phyloP scores from a whole-genome alignment of 2,888 invertebrate genomes.

The Tipula lateralis region DNA sequence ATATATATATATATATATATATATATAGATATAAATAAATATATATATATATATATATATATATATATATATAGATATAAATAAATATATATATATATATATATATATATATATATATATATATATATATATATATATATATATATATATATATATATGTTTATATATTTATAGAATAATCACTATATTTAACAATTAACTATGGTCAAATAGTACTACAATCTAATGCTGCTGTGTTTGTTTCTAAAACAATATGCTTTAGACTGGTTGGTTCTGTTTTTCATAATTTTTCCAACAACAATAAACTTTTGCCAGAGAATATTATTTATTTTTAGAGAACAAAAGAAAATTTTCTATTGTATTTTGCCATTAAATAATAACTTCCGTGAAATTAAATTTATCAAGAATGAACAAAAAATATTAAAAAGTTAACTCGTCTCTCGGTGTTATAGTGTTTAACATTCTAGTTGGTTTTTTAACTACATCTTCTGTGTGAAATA shows the following conservation, averaged over 20 bases:
- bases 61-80: no score
- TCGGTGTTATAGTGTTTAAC: background rate
- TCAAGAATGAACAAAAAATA: background rate
- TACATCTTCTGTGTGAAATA: background rate
- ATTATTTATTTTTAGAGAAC: background rate
- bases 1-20: no score
- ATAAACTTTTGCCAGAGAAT: no score
- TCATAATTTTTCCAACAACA: background rate
- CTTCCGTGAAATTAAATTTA: background rate
- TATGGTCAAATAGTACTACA: background rate
- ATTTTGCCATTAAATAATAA: conserved; percentile 13
- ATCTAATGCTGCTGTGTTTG: background rate
- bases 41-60: no score
- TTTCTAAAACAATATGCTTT: background rate
- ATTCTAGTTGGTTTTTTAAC: background rate
- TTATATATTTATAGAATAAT: no score
- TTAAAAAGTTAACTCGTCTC: background rate
- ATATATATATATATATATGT: no score
- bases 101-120: no score
- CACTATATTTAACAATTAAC: background rate
- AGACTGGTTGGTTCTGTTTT: background rate
- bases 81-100: no score
- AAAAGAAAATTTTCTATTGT: background rate
- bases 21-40: no score
- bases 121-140: no score